Evolutionary conservation across 2,888 invertebrate genomes (phyloP).

Genomic region (Aphrophora alni): DNA sequence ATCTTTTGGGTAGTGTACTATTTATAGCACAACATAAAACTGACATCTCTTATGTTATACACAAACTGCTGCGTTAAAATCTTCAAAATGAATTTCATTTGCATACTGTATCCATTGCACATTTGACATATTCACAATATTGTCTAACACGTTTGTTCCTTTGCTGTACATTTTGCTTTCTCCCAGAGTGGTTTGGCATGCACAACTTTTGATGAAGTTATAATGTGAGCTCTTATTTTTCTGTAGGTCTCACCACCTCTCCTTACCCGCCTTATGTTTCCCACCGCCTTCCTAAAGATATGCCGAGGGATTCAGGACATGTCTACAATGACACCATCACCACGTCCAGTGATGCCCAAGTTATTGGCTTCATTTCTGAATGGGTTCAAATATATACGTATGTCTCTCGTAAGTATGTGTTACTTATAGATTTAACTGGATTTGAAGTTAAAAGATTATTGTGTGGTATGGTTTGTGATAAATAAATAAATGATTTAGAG

Average conservation of each 20-base stretch:
- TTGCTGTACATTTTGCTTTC: background rate
- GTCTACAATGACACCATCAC: conserved; percentile 62
- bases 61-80: too few relatives aligned
- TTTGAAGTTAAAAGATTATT: background rate
- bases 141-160: background rate
- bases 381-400: conserved; percentile 74
- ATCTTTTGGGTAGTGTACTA: too few relatives aligned
- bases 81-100: too few relatives aligned
- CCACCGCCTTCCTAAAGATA: conserved; percentile 54
- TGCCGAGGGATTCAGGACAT: conserved; percentile 56
- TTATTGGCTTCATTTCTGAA: conserved; percentile 71
- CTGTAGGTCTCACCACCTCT: conserved; percentile 53
- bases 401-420: conserved; percentile 73
- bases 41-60: too few relatives aligned
- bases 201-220: background rate
- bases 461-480: background rate
- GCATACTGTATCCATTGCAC: too few relatives aligned
- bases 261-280: conserved; percentile 49
- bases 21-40: too few relatives aligned
- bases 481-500: too few relatives aligned
- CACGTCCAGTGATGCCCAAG: conserved; percentile 58
- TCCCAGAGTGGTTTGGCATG: conserved; percentile 4
- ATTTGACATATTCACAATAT: background rate
- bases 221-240: background rate
- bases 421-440: background rate